These are phyloP conservation scores for Patella ulyssiponensis DNA, from an alignment of 2,888 invertebrate genomes.

Conservation along the genomic window DNA sequence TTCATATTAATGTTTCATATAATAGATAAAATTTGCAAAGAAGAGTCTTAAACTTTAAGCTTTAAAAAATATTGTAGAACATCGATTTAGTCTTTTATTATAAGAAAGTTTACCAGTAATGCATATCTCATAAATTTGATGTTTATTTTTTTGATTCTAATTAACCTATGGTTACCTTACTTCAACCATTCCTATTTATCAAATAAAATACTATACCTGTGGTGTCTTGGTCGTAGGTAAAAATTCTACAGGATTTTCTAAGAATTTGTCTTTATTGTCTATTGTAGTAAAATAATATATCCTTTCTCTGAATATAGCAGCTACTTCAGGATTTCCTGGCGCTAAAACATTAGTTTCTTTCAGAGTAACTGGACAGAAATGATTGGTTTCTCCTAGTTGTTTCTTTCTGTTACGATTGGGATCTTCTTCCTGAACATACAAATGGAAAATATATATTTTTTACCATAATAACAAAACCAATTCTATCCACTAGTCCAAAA, in stretches of 20 bases:
- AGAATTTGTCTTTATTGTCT: constrained; percentile 68
- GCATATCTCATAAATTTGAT: too few relatives aligned
- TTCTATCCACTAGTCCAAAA: too few relatives aligned
- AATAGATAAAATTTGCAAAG: too few relatives aligned
- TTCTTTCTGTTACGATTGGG: constrained; percentile 69
- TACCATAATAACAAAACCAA: too few relatives aligned
- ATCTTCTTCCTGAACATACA: constrained; percentile 63
- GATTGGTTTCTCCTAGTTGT: constrained; percentile 70
- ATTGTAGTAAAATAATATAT: constrained; percentile 68
- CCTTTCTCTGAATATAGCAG: constrained; percentile 69
- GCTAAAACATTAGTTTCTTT: constrained; percentile 66
- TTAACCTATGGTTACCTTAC: too few relatives aligned
- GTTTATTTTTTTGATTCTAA: too few relatives aligned
- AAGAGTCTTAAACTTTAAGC: neutral
- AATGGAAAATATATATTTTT: too few relatives aligned
- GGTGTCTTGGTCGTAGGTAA: constrained; percentile 59
- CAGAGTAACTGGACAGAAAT: constrained; percentile 71
- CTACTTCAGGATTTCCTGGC: constrained; percentile 71
- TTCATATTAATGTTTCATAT: too few relatives aligned
- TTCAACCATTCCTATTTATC: too few relatives aligned
- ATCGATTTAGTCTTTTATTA: too few relatives aligned
- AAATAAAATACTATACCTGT: constrained; percentile 46
- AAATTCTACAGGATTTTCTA: constrained; percentile 64
- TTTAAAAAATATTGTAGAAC: constrained; percentile 8
- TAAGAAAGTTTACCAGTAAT: too few relatives aligned